A percentile compares a stretch with the other conserved stretches of the same genome.
Conservation (phyloP, 1,140 invertebrate species). For the Aporrectodea caliginosa region DNA sequence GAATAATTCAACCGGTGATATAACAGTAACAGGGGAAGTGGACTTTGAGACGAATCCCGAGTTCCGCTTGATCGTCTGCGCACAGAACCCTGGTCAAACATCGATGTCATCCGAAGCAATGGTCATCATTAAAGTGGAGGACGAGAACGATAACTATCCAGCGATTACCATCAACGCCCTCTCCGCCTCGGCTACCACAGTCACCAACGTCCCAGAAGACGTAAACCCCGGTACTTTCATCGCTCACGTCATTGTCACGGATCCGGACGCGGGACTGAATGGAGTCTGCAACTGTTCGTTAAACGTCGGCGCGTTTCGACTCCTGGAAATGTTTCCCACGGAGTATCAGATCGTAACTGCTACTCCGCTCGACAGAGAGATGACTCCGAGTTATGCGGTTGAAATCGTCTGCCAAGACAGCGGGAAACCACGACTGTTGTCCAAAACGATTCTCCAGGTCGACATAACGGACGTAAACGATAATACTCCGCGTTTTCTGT, state of each 20-base stretch:
- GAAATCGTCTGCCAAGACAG: neutral
- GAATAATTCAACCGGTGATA: constrained; percentile 23
- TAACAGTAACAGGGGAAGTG: constrained; percentile 15
- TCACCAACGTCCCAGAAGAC: constrained; percentile 43
- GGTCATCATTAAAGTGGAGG: constrained; percentile 22
- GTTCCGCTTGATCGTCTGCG: constrained; percentile 21
- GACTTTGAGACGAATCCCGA: constrained; percentile 23
- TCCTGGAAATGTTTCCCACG: neutral
- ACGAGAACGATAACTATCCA: constrained; percentile 26
- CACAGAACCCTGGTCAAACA: constrained; percentile 25
- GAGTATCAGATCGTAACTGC: constrained; percentile 42
- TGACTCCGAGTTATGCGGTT: neutral
- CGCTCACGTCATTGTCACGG: constrained; percentile 6
- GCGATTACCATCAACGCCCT: constrained; percentile 19
- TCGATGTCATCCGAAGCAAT: neutral
- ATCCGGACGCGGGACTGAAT: constrained; percentile 17
- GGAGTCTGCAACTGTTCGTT: constrained; percentile 10
- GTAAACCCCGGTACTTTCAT: neutral
- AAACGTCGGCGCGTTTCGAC: constrained; percentile 12
- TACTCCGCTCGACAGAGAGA: constrained; percentile 79
- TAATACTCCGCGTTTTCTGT: constrained; percentile 86
- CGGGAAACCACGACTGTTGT: neutral
- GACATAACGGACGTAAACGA: constrained; percentile 73
- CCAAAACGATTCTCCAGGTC: neutral
- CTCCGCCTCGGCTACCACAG: neutral